phyloP scores from a whole-genome alignment of 92 coral and sea anemone genomes.

The Phenganax subtilis region DNA sequence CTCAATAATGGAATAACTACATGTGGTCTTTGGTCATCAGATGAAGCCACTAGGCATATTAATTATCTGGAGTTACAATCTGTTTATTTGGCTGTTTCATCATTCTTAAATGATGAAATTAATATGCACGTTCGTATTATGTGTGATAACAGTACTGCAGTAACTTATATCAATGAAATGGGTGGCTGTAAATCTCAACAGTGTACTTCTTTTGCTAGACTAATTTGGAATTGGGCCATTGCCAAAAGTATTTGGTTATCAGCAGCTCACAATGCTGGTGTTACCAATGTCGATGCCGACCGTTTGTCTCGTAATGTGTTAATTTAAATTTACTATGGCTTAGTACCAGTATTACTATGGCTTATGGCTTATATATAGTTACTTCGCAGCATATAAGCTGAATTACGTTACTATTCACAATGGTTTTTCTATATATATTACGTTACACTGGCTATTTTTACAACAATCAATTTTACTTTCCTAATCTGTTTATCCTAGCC shows the following conservation, averaged over 20 bases:
- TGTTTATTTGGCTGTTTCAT: conserved; percentile 31
- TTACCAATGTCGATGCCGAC: conserved; percentile 31
- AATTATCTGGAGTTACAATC: conserved; percentile 50
- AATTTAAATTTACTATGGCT: background rate
- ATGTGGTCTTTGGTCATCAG: background rate
- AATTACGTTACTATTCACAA: no score
- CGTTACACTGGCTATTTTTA: no score
- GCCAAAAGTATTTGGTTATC: conserved; percentile 22
- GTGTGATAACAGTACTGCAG: conserved; percentile 39
- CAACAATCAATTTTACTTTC: no score
- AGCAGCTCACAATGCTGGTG: conserved; percentile 31
- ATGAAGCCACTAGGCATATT: conserved; percentile 34
- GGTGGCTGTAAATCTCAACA: no score
- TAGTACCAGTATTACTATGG: no score
- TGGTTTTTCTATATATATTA: no score
- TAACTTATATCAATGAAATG: no score
- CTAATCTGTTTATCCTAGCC: no score
- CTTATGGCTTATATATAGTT: no score
- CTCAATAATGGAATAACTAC: background rate
- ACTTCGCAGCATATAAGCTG: no score
- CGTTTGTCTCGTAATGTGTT: background rate
- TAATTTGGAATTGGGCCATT: no score
- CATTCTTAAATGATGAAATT: conserved; percentile 17
- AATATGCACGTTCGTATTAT: conserved; percentile 17
- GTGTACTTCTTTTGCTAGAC: no score